A percentile compares a stretch with the other conserved stretches of the same genome.
phyloP scores from a whole-genome alignment of 2,797 vertebrate species.

The Serranus cabrilla region DNA sequence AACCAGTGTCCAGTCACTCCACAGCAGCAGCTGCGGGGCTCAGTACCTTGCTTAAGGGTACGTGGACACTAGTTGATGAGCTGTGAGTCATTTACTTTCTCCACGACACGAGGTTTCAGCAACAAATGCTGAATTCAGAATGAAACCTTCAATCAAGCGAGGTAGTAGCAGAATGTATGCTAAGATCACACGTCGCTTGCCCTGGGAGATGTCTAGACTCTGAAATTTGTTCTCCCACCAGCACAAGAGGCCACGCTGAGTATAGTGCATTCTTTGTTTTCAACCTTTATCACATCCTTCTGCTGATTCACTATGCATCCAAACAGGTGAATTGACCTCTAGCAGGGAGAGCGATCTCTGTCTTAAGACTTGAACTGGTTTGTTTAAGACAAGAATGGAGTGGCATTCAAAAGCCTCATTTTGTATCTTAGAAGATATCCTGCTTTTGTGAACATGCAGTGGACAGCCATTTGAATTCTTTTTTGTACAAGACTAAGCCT shows the following conservation, averaged over 20 bases:
- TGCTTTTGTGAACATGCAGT: too few species aligned
- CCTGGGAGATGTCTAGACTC: conserved; percentile 9
- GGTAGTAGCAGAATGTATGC: not conserved
- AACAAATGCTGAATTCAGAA: conserved; percentile 21
- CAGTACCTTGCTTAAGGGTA: conserved; percentile 16
- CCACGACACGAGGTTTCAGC: not conserved
- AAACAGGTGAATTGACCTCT: conserved; percentile 6
- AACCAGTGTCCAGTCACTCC: conserved; percentile 6
- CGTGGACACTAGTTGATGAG: conserved; percentile 15
- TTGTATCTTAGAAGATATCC: not conserved
- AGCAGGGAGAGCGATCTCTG: not conserved
- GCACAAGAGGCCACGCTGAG: conserved; percentile 5
- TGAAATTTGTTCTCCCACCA: conserved; percentile 13
- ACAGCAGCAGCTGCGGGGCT: not conserved
- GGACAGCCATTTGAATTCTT: too few species aligned
- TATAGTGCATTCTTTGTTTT: too few species aligned
- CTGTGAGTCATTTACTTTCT: conserved; percentile 14
- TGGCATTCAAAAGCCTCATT: not conserved
- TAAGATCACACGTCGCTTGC: not conserved
- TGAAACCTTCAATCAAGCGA: conserved; percentile 13
- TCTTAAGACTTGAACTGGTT: not conserved
- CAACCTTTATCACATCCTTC: not conserved
- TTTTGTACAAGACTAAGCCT: too few species aligned
- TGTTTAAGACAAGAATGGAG: not conserved
- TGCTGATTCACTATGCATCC: conserved; percentile 10